Evolutionary conservation across 2,797 vertebrate species (phyloP), one percentile per base, ranked within the genome.

Genomic region (Chloroceryle inda): DNA sequence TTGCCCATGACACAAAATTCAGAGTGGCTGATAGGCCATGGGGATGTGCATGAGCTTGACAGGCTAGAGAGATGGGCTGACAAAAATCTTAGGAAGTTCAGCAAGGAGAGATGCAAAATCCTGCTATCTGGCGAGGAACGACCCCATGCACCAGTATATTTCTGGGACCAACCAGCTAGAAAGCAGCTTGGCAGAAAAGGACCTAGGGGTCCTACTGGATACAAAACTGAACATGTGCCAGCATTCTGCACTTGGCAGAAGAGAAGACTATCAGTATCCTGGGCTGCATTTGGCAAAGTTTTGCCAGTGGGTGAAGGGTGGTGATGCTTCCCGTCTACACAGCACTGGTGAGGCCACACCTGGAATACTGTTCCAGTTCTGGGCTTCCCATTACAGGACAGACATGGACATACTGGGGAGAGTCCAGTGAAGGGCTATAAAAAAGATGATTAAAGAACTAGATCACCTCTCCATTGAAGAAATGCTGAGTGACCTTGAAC

Each of bases 11-110:
- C 38, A 24, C 20, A 21, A 59, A 72, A 29, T 1, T 67, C 38
- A 20, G 22, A 37, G 22, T 47, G 53, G n/a, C 21, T 75, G 2
- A 78, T 23, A 66, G 42, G 40, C 62, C 29, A 44, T 13, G 31
- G 27, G 56, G 13, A 0, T 0, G 0, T 52, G 40, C 1, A 4
- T 50, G 49, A 59, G 2, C 33, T 78, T 8, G 22, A 49, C 27
- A 50, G 45, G 55, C 22, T 52, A 26, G 49, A 50, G 49, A 50
- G 49, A 27, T 16, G 15, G 49, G 14, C 49, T 50, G 49, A 50
- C 26, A 40, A 40, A 11, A 67, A 59, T 33, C 6, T 63, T 2
- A 0, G 20, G 14, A 77, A 61, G 18, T 58, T 82, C 63, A 49
- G 12, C 22, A 67, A 59, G 27, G 13, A 85, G 52, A 61, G 42